phyloP scores from a whole-genome alignment of 2,888 invertebrate genomes.

The Mechanitis messenoides region DNA sequence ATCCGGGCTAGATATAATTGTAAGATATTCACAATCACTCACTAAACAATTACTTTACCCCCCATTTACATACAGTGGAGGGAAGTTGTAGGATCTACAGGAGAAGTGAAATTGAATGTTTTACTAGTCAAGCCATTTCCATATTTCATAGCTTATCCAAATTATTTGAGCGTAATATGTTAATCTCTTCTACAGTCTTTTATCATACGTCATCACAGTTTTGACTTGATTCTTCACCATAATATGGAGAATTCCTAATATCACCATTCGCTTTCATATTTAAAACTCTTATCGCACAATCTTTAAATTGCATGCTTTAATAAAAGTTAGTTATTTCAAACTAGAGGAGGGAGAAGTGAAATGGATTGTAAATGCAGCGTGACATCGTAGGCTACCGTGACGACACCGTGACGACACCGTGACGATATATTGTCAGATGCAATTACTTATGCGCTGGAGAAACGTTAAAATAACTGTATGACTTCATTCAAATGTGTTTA shows the following conservation, averaged over 20 bases:
- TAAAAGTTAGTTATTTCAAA: conserved; percentile 6
- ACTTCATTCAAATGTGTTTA: neutral
- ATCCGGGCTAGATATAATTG: conserved; percentile 30
- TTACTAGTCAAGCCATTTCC: too few species aligned
- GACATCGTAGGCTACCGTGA: conserved; percentile 19
- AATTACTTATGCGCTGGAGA: conserved; percentile 22
- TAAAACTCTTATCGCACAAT: too few species aligned
- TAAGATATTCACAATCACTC: conserved; percentile 16
- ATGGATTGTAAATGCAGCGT: conserved; percentile 14
- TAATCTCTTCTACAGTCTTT: too few species aligned
- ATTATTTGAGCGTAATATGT: too few species aligned
- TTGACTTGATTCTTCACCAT: too few species aligned
- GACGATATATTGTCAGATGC: conserved; percentile 23
- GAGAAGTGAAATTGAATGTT: too few species aligned
- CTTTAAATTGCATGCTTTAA: neutral
- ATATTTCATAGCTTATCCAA: too few species aligned
- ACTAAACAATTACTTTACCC: conserved; percentile 15
- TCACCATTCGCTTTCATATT: too few species aligned
- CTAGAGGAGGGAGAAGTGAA: conserved; percentile 4
- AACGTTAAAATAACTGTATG: conserved; percentile 4
- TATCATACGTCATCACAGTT: too few species aligned
- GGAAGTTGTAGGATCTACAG: too few species aligned
- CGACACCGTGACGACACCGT: conserved; percentile 32
- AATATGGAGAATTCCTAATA: too few species aligned
- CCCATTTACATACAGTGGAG: neutral